Conservation (phyloP, 2,113 vertebrate species). For the Sceloporus tristichus region DNA sequence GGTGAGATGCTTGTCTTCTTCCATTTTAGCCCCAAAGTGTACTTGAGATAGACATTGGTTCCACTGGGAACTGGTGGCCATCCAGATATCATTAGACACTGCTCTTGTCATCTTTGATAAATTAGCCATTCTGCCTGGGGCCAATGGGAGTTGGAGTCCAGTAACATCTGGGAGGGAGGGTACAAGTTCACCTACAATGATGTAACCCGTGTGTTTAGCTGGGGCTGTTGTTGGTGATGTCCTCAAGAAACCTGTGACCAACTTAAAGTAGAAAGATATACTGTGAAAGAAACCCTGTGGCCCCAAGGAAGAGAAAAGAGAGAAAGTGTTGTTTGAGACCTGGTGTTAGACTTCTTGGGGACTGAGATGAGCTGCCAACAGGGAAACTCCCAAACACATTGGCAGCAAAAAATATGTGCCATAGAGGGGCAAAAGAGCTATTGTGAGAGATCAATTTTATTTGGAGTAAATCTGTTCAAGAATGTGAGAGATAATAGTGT, state of each 20-base stretch:
- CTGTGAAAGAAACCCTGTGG: not conserved
- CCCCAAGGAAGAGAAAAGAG: not conserved
- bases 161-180: not conserved
- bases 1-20: not conserved
- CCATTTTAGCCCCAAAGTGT: not conserved
- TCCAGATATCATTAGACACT: not conserved
- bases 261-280: not conserved
- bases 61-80: not conserved
- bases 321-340: not conserved
- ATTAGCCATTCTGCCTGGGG: not conserved
- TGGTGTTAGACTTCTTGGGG: not conserved
- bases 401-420: not conserved
- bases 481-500: too few relatives aligned
- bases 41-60: not conserved
- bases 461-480: not conserved
- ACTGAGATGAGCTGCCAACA: not conserved
- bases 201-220: not conserved
- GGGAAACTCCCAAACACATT: not conserved
- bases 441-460: not conserved
- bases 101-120: not conserved
- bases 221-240: not conserved
- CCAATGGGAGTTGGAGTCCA: not conserved
- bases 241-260: too few relatives aligned
- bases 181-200: not conserved
- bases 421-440: not conserved